A percentile compares a stretch with the other conserved stretches of the same genome.
Evolutionary conservation across 2,113 vertebrate species (phyloP).

Genomic region (Dinomys branickii): DNA sequence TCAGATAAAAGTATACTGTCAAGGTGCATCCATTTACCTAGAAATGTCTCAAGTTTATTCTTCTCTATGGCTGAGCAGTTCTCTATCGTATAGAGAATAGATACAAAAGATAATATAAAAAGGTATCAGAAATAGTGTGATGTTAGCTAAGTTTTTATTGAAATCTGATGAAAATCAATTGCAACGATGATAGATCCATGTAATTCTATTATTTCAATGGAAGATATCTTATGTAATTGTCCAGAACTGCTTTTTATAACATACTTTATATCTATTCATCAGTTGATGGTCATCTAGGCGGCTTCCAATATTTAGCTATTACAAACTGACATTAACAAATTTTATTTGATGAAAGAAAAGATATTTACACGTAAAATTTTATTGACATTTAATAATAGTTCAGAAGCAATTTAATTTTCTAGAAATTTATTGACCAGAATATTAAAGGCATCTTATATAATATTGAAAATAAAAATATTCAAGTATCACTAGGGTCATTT

Average conservation of each 20-base stretch:
- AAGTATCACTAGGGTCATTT: not conserved
- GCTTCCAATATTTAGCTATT: not conserved
- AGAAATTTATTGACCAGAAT: not conserved
- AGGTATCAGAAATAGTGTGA: not conserved
- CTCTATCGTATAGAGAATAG: not conserved
- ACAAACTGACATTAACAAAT: not conserved
- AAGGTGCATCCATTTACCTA: too few relatives aligned
- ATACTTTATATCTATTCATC: not conserved
- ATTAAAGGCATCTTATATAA: not conserved
- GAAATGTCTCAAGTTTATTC: not conserved
- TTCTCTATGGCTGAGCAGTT: not conserved
- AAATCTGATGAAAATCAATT: not conserved
- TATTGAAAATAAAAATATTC: conserved; percentile 1
- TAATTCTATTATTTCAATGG: not conserved
- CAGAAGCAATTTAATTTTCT: not conserved
- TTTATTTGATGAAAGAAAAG: not conserved
- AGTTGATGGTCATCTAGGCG: not conserved
- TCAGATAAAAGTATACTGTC: not conserved
- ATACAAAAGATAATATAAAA: too few relatives aligned
- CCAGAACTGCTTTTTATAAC: not conserved
- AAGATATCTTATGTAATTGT: not conserved
- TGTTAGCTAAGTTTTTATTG: not conserved
- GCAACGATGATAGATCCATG: not conserved
- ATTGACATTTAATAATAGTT: not conserved
- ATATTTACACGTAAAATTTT: not conserved